Base-by-base conservation (phyloP, 1,140 invertebrate genomes). In the Drosophila parvula region DNA sequence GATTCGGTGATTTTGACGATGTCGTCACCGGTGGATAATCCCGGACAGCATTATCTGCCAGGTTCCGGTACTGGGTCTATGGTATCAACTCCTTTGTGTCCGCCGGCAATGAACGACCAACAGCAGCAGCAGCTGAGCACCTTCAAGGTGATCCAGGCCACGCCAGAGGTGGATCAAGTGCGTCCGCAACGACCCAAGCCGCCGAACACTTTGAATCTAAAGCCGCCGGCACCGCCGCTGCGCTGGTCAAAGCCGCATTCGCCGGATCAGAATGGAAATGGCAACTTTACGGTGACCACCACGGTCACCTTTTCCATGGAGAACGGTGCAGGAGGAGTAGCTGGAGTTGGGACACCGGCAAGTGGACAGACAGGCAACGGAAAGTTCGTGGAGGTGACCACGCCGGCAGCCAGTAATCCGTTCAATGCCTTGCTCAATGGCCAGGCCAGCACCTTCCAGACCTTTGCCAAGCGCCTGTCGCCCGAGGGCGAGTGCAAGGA, bases 251-350 rank as follows among this genome's bases (percentile, higher is more conserved):
- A 95, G 90, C 94, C 94, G 0, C 93, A 93, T 4, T 93, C 93
- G 5, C 88, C 93, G 94, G 85, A 90, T 60, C 85, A 89, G 60
- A 70, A 28, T 90, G 92, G 75, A 85, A 96, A 67, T 89, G 92
- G 78, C 88, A 96, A 96, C 85, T 96, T 96, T 85, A 96, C 95
- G 4, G 95, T 97, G 4, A 97, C 96, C 8, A 96, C 96, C 4
- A 96, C 96, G 1, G 95, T 97, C 7, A 96, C 96, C 6, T 96
- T 97, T 81, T 96, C 95, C 76, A 95, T 97, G 65, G 91, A 92
- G 55, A 90, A 79, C 22, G 95, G 94, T 64, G 92, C 79, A 80
- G 64, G 48, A 0, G 14, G 32, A 3, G 53, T 16, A 5, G 69
- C 30, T 10, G n/a, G 34, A 0, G 64, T 41, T 3, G 27, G 22